Evolutionary conservation across 2,888 invertebrate species (phyloP).

Genomic region (Nomada flava): DNA sequence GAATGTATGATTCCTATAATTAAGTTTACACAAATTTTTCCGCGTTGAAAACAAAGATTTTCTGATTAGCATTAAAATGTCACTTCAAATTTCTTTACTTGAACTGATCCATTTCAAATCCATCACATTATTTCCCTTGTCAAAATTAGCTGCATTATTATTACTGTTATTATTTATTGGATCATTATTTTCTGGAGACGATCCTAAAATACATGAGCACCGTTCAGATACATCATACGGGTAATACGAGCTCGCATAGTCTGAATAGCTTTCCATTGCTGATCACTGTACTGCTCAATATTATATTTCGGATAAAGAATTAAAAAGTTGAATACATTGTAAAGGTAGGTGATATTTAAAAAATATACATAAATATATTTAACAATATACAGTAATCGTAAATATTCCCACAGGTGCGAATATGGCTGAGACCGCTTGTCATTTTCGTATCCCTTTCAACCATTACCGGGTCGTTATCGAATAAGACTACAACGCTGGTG

Average conservation of each 20-base stretch:
- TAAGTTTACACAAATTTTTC: not conserved
- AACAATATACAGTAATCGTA: too few species aligned
- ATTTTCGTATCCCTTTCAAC: too few species aligned
- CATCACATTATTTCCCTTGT: not conserved
- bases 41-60: not conserved
- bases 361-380: not conserved
- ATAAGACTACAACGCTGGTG: too few species aligned
- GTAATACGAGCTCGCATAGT: too few species aligned
- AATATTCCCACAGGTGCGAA: too few species aligned
- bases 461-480: too few species aligned
- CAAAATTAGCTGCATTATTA: not conserved
- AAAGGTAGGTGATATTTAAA: not conserved
- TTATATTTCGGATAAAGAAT: not conserved
- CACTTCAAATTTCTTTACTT: conserved; percentile 27
- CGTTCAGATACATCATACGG: not conserved
- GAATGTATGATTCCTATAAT: conserved; percentile 59
- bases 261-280: conserved; percentile 5
- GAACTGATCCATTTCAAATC: conserved; percentile 35
- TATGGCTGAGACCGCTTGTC: too few species aligned
- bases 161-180: not conserved
- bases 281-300: not conserved
- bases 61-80: not conserved
- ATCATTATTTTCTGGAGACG: not conserved
- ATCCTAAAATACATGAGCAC: not conserved
- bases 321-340: not conserved